phyloP scores from a whole-genome alignment of 2,888 invertebrate species.

The Cephus pygmeus region DNA sequence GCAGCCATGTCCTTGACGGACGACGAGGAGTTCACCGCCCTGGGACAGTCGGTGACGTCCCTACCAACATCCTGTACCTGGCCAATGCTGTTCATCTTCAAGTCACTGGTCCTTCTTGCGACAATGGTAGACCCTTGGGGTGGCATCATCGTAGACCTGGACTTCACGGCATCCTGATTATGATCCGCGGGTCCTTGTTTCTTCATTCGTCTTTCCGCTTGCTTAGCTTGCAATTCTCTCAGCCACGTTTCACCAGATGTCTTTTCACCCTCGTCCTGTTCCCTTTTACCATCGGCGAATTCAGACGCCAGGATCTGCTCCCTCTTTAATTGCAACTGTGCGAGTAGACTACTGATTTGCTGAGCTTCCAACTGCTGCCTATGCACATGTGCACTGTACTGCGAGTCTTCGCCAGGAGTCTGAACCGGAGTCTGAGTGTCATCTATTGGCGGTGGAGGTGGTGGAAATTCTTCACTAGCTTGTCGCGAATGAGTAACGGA shows the following conservation, averaged over 20 bases:
- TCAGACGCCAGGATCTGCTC: conserved; percentile 63
- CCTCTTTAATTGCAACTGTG: conserved; percentile 62
- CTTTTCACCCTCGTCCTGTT: conserved; percentile 51
- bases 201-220: conserved; percentile 73
- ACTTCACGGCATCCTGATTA: conserved; percentile 61
- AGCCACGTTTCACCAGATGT: conserved; percentile 76
- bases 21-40: conserved; percentile 41
- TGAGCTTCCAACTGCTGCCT: conserved; percentile 49
- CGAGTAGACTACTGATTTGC: conserved; percentile 55
- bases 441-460: conserved; percentile 85
- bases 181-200: conserved; percentile 52
- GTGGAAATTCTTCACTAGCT: conserved; percentile 90
- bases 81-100: conserved; percentile 54
- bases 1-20: conserved; percentile 84
- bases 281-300: conserved; percentile 49
- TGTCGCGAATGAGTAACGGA: conserved; percentile 86
- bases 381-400: conserved; percentile 19
- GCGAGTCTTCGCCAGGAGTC: neutral
- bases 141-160: conserved; percentile 26
- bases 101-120: conserved; percentile 54
- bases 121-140: conserved; percentile 42
- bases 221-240: conserved; percentile 83
- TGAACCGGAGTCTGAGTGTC: conserved; percentile 63
- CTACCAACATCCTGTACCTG: conserved; percentile 43
- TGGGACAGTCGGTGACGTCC: conserved; percentile 56